Base-by-base conservation (phyloP, 2,113 vertebrate genomes). In the Dinomys branickii region DNA sequence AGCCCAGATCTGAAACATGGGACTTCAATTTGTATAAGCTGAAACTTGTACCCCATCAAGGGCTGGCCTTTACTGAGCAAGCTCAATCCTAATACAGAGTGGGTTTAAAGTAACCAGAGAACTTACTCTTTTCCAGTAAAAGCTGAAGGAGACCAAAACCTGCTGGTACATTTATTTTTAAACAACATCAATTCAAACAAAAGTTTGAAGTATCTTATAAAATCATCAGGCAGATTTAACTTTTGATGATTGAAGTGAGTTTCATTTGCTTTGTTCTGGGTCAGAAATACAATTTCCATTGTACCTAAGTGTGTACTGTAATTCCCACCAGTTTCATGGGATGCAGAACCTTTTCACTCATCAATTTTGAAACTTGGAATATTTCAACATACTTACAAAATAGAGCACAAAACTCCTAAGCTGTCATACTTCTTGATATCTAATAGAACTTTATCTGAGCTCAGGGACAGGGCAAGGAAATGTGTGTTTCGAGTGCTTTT, bases 211-310 rank as follows among this genome's bases (percentile, higher is more conserved):
- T 44, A 44, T 20, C 44, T 88, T 67, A 82, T 91, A 73, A 96
- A 84, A 63, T 24, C n/a, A 58, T n/a, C 28, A 61, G 54, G 78
- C 28, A 0, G 56, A 52, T 77, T 50, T 67, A 56, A 92, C 20
- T 78, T 81, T 54, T 61, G 33, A 69, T 93, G 58, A 58, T 41
- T 78, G 22, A 78, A 73, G 30, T 82, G 35, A 56, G 82, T 95
- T 35, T 87, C 67, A 92, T 75, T 90, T 44, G 73, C 67, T 82
- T 89, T 52, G 38, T 89, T 84, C 58, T 92, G 80, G 41, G 50
- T 61, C 58, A 58, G 71, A 65, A 44, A 41, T n/a, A 38, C 44
- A 84, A 56, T 65, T 82, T 85, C 26, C 52, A 56, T 7, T 26
- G 24, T n/a, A 33, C 61, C n/a, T 59, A 63, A 67, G 17, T 75